Evolutionary conservation across 2,797 vertebrate species (phyloP), one percentile per base, ranked within the genome.

Genomic region (Centroberyx gerrardi): DNA sequence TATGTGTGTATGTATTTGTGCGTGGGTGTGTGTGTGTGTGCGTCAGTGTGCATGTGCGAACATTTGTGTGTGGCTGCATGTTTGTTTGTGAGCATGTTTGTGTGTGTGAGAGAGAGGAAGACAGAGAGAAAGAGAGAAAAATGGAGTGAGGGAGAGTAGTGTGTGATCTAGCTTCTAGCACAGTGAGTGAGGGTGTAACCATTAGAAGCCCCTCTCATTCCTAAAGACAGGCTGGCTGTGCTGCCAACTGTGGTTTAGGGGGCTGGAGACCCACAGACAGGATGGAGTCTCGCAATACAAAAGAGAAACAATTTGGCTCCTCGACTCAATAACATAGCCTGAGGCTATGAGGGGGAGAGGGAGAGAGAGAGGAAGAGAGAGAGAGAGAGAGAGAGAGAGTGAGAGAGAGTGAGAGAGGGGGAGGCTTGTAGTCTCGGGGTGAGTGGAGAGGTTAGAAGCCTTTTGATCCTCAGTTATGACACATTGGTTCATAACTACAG

Each of bases 251-350:
- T 95, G 94, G 95, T 95, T 94, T 95, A 94, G 92, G 92, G 91
- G 92, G 89, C 93, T 93, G 90, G 91, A 94, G 94, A 95, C 94
- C 94, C 94, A 94, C 94, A 96, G 95, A 96, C 95, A 95, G 94
- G 93, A 94, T 93, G 95, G 95, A 95, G 95, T 95, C 95, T 94
- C 79, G 89, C 92, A 94, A 93, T 94, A 94, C 92, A 94, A 94
- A 94, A 94, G 92, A 94, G 92, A 94, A 95, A 94, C 92, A 94
- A 95, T 94, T 94, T 94, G 93, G 92, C 91, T 92, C 90, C 92
- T 91, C 84, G 54, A 90, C 93, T 93, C 93, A 93, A 92, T 92
- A 95, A 92, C 90, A 92, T 74, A 83, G 90, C 94, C 91, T 81
- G 51, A 78, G 91, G 92, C 93, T 86, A 87, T 82, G 81, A 75